Conservation (phyloP, 2,888 invertebrate genomes). For the Vesta saturnalis region DNA sequence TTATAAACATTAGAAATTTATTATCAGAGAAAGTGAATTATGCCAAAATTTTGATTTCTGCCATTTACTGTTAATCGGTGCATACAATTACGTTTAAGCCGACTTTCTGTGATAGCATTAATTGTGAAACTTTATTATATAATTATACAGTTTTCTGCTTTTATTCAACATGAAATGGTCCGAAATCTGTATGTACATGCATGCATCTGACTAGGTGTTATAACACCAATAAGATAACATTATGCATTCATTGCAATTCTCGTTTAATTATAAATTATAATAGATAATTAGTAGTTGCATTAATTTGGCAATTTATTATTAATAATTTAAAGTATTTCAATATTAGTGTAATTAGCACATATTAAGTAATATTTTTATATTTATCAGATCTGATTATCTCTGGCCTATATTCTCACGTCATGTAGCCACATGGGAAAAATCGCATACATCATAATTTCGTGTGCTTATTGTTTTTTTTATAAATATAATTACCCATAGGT, state of each 20-base stretch:
- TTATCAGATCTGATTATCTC: neutral
- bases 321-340: neutral
- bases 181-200: neutral
- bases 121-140: neutral
- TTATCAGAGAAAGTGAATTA: neutral
- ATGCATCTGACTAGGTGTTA: neutral
- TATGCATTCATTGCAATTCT: no score
- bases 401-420: constrained; percentile 11
- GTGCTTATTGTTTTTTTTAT: neutral
- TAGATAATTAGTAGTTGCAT: no score
- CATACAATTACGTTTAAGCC: neutral
- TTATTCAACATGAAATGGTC: neutral
- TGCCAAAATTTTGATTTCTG: neutral
- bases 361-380: neutral
- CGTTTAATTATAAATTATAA: no score
- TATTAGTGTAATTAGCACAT: neutral
- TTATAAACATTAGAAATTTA: no score
- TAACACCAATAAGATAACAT: neutral
- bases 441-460: constrained; percentile 9
- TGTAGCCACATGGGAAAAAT: constrained; percentile 5
- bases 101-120: neutral
- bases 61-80: neutral
- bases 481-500: neutral
- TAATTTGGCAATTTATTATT: no score
- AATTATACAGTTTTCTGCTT: neutral